phyloP scores from a whole-genome alignment of 2,113 vertebrate genomes.

The Haemorhous mexicanus region DNA sequence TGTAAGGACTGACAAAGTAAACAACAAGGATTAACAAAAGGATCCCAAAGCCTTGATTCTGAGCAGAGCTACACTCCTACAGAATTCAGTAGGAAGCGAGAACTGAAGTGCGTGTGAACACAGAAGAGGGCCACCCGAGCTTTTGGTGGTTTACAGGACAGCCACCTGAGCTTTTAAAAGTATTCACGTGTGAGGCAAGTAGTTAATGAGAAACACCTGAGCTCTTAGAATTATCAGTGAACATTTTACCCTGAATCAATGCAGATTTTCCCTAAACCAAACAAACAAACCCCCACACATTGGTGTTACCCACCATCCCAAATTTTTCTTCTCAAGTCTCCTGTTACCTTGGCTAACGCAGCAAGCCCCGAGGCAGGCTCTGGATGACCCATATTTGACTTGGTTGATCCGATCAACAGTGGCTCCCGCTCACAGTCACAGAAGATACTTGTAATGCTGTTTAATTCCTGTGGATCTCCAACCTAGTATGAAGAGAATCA shows the following conservation, averaged over 20 bases:
- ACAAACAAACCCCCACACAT: background rate
- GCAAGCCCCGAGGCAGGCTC: conserved; percentile 93
- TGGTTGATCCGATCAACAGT: conserved; percentile 90
- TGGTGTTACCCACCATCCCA: background rate
- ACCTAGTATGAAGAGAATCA: conserved; percentile 72
- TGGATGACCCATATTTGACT: conserved; percentile 98
- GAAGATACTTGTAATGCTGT: conserved; percentile 79
- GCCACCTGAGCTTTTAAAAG: background rate
- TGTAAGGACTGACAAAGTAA: background rate
- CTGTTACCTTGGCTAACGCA: conserved; percentile 85
- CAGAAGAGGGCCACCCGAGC: background rate
- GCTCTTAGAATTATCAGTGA: background rate
- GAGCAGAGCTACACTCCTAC: background rate
- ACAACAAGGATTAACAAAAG: background rate
- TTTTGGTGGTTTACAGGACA: background rate
- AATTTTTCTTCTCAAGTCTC: background rate
- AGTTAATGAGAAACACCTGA: background rate
- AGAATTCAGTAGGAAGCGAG: background rate
- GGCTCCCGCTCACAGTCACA: conserved; percentile 76
- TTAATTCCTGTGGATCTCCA: conserved; percentile 93
- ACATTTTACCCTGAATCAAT: background rate
- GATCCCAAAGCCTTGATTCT: background rate
- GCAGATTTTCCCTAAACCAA: background rate
- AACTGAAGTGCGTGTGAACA: background rate
- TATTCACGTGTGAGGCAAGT: background rate